A percentile compares a stretch with the other conserved stretches of the same genome.
Evolutionary conservation across 37 sponge, comb jelly and placozoan genomes (phyloP).

Genomic region (Lycopodina hypogea): DNA sequence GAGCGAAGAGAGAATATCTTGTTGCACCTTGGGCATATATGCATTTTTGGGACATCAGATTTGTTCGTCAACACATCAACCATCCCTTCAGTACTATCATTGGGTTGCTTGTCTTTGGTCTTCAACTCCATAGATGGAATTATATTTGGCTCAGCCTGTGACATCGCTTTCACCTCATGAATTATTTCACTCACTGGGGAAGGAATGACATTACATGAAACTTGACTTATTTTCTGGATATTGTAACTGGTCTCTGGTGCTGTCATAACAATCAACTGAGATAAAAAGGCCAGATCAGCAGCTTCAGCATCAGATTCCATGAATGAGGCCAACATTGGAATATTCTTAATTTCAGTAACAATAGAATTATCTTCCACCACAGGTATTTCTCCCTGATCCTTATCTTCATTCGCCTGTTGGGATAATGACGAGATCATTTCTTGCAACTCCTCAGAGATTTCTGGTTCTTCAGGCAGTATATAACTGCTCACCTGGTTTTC

Average conservation of each 20-base stretch:
- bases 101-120: not conserved
- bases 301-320: slow-evolving; percentile 14
- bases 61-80: not conserved
- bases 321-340: too few species aligned
- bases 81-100: too few species aligned
- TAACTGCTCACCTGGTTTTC: too few species aligned
- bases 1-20: not conserved
- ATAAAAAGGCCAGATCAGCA: slow-evolving; percentile 13
- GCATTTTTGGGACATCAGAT: not conserved
- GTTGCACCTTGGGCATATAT: slow-evolving; percentile 17
- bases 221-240: slow-evolving; percentile 12
- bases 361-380: not conserved
- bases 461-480: too few species aligned
- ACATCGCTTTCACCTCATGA: slow-evolving; percentile 19
- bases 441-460: too few species aligned
- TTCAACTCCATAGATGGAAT: slow-evolving; percentile 6
- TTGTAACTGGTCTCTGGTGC: not conserved
- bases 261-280: not conserved
- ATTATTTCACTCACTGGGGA: slow-evolving; percentile 16
- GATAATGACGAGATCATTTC: not conserved
- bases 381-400: not conserved
- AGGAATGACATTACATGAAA: not conserved
- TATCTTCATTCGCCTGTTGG: not conserved
- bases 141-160: slow-evolving; percentile 10
- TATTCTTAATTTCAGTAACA: not conserved